Evolutionary conservation across 2,113 vertebrate species (phyloP).

Genomic region (Astur gentilis): DNA sequence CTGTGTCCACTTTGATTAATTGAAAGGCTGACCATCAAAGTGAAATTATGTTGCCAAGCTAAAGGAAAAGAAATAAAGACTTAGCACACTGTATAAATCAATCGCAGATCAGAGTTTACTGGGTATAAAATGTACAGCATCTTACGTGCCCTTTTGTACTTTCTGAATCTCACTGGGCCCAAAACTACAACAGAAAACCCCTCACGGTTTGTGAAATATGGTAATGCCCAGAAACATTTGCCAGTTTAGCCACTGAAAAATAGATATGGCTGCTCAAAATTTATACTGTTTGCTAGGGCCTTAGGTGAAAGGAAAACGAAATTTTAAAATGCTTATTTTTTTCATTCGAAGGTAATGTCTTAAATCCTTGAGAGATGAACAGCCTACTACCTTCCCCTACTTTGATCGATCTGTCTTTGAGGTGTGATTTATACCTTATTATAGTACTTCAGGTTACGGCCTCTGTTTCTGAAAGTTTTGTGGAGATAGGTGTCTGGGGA

Average conservation of each 20-base stretch:
- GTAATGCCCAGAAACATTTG: constrained; percentile 53
- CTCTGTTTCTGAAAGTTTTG: constrained; percentile 56
- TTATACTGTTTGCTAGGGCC: constrained; percentile 48
- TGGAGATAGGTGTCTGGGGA: constrained; percentile 26
- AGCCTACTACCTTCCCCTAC: background rate
- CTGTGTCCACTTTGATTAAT: constrained; percentile 68
- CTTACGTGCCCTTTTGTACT: constrained; percentile 65
- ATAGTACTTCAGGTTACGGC: constrained; percentile 49
- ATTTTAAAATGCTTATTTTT: constrained; percentile 61
- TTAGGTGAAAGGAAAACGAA: constrained; percentile 55
- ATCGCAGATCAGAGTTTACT: constrained; percentile 62
- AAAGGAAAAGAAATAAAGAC: constrained; percentile 69
- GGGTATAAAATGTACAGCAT: constrained; percentile 61
- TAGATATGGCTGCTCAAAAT: constrained; percentile 58
- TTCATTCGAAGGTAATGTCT: constrained; percentile 55
- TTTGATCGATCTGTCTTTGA: constrained; percentile 59
- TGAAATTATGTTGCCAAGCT: constrained; percentile 67
- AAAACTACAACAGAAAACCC: constrained; percentile 42
- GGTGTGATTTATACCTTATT: constrained; percentile 39
- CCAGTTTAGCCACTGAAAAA: constrained; percentile 58
- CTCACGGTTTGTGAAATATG: constrained; percentile 48
- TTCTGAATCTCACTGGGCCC: constrained; percentile 54
- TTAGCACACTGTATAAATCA: constrained; percentile 64
- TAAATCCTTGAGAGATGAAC: constrained; percentile 57
- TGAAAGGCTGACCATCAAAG: constrained; percentile 68